Evolutionary conservation across 2,888 invertebrate species (phyloP).

Genomic region (Idaea straminata): DNA sequence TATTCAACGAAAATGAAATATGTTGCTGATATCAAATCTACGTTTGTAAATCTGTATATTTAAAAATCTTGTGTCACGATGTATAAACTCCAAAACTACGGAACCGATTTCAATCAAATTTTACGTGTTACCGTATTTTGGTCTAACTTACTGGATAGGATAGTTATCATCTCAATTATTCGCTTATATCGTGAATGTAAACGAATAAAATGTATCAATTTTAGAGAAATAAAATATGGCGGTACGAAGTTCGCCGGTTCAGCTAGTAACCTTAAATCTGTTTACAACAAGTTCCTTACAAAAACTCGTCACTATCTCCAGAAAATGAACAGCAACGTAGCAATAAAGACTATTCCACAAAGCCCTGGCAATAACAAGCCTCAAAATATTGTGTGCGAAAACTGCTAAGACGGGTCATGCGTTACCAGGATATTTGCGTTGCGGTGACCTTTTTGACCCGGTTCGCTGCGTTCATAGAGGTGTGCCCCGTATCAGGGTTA

Average conservation of each 20-base stretch:
- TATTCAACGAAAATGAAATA: not conserved
- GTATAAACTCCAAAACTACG: too few species aligned
- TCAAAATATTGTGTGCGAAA: not conserved
- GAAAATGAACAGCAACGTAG: not conserved
- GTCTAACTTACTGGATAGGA: too few species aligned
- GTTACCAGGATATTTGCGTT: constrained; percentile 1
- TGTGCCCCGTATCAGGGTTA: not conserved
- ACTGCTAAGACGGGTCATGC: not conserved
- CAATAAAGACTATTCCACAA: not conserved
- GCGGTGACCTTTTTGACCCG: constrained; percentile 3
- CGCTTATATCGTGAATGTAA: too few species aligned
- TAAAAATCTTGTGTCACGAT: too few species aligned
- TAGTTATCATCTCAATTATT: too few species aligned
- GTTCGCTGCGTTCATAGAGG: constrained; percentile 1
- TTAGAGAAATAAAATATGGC: too few species aligned
- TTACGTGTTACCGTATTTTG: too few species aligned
- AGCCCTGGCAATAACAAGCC: not conserved
- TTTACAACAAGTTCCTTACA: not conserved
- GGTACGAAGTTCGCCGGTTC: too few species aligned
- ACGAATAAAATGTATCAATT: too few species aligned
- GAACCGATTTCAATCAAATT: too few species aligned
- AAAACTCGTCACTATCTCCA: not conserved
- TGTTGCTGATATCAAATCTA: not conserved
- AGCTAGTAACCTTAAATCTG: not conserved
- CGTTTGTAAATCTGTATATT: not conserved